Conservation (phyloP, 2,888 invertebrate genomes). For the Dryocosmus kuriphilus region DNA sequence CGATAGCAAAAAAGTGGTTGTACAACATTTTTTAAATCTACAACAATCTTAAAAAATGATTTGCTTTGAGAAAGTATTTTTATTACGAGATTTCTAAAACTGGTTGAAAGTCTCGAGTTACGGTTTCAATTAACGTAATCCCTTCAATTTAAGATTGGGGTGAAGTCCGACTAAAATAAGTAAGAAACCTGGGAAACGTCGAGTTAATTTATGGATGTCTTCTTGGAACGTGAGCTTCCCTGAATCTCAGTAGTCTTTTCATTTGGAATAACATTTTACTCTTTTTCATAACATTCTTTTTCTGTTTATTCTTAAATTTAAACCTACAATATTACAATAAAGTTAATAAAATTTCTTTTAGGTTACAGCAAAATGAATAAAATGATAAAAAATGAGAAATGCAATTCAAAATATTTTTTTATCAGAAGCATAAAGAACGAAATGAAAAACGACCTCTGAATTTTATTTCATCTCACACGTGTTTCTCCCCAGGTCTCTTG, state of each 20-base stretch:
- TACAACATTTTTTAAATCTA: background rate
- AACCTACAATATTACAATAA: background rate
- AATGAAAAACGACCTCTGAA: background rate
- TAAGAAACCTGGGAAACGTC: slow-evolving; percentile 33
- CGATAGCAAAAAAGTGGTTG: background rate
- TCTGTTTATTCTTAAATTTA: background rate
- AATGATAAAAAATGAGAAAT: background rate
- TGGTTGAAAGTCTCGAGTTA: background rate
- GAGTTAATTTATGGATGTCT: slow-evolving; percentile 28
- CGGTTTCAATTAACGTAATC: slow-evolving; percentile 28
- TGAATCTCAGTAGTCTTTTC: slow-evolving; percentile 5
- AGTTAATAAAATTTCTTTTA: too few relatives aligned
- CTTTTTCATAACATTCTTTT: background rate
- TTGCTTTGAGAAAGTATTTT: slow-evolving; percentile 1
- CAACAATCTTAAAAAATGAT: background rate
- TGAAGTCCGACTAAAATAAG: slow-evolving; percentile 17
- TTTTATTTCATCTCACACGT: slow-evolving; percentile 14
- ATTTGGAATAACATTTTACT: background rate
- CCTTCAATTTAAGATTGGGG: slow-evolving; percentile 21
- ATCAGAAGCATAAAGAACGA: background rate
- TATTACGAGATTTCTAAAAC: background rate
- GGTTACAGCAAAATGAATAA: too few relatives aligned
- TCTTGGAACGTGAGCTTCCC: slow-evolving; percentile 16
- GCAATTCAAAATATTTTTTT: background rate
- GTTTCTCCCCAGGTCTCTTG: background rate